Evolutionary conservation across 2,113 vertebrate genomes (phyloP).

Genomic region (Chaetodon trifascialis): DNA sequence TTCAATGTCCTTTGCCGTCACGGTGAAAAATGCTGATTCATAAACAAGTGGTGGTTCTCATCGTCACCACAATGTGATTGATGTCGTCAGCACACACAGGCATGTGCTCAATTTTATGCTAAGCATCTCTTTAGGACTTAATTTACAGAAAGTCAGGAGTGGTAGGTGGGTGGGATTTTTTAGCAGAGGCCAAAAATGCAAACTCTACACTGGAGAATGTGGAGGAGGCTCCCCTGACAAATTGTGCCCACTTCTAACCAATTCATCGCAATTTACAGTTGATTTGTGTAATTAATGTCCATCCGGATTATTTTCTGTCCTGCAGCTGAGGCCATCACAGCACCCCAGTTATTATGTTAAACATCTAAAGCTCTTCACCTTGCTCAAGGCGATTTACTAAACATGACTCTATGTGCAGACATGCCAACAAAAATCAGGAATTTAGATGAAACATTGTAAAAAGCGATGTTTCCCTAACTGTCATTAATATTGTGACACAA

Average conservation of each 20-base stretch:
- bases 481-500: too few species aligned
- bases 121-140: not conserved
- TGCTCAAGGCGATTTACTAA: not conserved
- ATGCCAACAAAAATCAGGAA: not conserved
- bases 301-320: slow-evolving; percentile 11
- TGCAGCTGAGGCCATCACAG: slow-evolving; percentile 12
- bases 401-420: slow-evolving; percentile 1
- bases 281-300: slow-evolving; percentile 46
- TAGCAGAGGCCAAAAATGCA: not conserved
- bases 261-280: slow-evolving; percentile 15
- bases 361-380: not conserved
- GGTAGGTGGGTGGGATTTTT: not conserved
- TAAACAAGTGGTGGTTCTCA: not conserved
- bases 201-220: not conserved
- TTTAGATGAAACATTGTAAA: not conserved
- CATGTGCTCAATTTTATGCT: slow-evolving; percentile 5
- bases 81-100: not conserved
- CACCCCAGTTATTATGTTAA: not conserved
- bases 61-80: slow-evolving; percentile 13
- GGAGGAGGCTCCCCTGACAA: slow-evolving; percentile 24
- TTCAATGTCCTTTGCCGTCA: slow-evolving; percentile 55
- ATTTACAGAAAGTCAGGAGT: not conserved
- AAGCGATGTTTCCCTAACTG: too few species aligned
- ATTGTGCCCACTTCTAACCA: slow-evolving; percentile 2
- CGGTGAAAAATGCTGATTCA: slow-evolving; percentile 49